A percentile compares a stretch with the other conserved stretches of the same genome.
Conservation (phyloP, 2,888 invertebrate genomes). For the Thyatira batis region DNA sequence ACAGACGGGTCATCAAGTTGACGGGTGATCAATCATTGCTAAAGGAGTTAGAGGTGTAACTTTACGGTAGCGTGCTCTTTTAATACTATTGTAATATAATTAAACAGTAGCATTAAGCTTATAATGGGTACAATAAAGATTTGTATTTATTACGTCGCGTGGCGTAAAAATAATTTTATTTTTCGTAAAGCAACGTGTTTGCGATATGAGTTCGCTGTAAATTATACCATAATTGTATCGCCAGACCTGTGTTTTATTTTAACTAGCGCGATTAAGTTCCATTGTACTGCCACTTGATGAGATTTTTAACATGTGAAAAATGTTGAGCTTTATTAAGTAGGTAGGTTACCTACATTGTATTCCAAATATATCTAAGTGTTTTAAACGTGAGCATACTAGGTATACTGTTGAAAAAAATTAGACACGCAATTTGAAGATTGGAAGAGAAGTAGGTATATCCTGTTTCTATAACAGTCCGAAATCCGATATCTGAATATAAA, state of each 20-base stretch:
- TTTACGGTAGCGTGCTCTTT: slow-evolving; percentile 15
- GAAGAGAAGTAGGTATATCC: no score
- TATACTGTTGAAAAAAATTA: no score
- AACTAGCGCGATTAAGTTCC: slow-evolving; percentile 50
- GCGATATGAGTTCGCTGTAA: slow-evolving; percentile 66
- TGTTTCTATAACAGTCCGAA: no score
- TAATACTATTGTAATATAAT: slow-evolving; percentile 33
- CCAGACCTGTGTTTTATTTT: slow-evolving; percentile 58
- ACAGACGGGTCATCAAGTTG: slow-evolving; percentile 36
- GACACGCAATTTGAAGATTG: no score
- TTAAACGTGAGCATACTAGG: no score
- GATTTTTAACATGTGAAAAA: not conserved
- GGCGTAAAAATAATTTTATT: slow-evolving; percentile 58
- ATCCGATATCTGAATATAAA: no score
- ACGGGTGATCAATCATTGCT: slow-evolving; percentile 29
- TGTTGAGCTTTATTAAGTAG: no score
- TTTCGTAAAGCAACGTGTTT: slow-evolving; percentile 69
- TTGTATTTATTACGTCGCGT: slow-evolving; percentile 67
- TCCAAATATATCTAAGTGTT: no score
- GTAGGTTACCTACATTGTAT: no score
- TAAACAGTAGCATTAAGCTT: slow-evolving; percentile 43
- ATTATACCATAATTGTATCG: slow-evolving; percentile 72
- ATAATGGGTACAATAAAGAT: slow-evolving; percentile 59
- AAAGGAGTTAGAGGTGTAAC: slow-evolving; percentile 20
- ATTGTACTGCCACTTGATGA: slow-evolving; percentile 16